Evolutionary conservation across 2,797 vertebrate species (phyloP).

Genomic region (Tauraco hartlaubi): DNA sequence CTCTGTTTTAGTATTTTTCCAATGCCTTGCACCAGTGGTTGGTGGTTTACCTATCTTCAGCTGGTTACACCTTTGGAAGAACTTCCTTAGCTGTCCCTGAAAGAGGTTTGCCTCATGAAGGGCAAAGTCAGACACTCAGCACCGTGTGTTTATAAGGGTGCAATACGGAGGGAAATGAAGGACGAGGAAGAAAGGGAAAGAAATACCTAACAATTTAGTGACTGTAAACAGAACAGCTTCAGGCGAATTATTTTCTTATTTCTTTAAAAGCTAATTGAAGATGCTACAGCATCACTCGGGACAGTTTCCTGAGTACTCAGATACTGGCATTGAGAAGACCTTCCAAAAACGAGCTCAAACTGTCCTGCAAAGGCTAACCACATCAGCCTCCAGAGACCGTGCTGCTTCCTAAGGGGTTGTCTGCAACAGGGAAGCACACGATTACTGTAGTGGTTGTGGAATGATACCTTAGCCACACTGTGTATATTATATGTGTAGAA

Average conservation of each 20-base stretch:
- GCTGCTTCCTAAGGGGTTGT: neutral
- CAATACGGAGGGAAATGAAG: neutral
- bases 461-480: neutral
- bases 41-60: neutral
- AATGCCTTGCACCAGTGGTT: neutral
- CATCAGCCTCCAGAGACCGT: neutral
- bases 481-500: neutral
- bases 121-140: neutral
- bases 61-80: neutral
- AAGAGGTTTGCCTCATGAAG: neutral
- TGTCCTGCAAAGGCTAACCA: neutral
- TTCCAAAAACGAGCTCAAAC: neutral
- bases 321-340: neutral
- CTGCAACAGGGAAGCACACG: neutral
- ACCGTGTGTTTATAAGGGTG: neutral
- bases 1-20: neutral
- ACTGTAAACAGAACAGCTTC: neutral
- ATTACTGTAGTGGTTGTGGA: neutral
- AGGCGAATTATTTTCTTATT: neutral
- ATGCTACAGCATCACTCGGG: neutral
- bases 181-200: neutral
- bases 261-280: neutral
- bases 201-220: neutral
- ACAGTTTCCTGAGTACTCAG: neutral
- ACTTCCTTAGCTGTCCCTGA: neutral